Evolutionary conservation across 2,888 invertebrate species (phyloP), one percentile per base, ranked within the genome.

Genomic region (Diploptera punctata): DNA sequence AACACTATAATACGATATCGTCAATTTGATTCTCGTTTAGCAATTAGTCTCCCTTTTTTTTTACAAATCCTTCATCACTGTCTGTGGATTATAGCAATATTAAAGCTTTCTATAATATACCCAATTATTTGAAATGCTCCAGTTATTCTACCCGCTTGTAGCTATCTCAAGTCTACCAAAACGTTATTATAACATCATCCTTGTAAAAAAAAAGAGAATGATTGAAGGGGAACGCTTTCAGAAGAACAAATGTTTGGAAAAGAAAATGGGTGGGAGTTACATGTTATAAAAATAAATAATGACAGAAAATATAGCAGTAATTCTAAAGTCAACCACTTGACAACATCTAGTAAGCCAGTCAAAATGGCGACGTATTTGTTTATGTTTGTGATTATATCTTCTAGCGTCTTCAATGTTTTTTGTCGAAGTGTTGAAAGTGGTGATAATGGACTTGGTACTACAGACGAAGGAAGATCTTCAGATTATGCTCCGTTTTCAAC

Each of bases 71-170:
- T n/a, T n/a, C n/a, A n/a, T n/a, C n/a, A n/a, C n/a, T n/a, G n/a
- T n/a, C n/a, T n/a, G n/a, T n/a, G n/a, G n/a, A n/a, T n/a, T n/a
- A n/a, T n/a, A n/a, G n/a, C n/a, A n/a, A n/a, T n/a, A n/a, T n/a
- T n/a, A n/a, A n/a, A n/a, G n/a, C n/a, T n/a, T n/a, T n/a, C n/a
- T n/a, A n/a, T n/a, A n/a, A n/a, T n/a, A n/a, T n/a, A n/a, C n/a
- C n/a, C n/a, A n/a, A n/a, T n/a, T n/a, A n/a, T 38, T 62, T 24
- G 65, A 26, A 47, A 47, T 65, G 65, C 65, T 65, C 65, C 65
- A 65, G 44, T 65, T 65, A 65, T 29, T 44, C 26, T 47, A 65
- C 18, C 26, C 26, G 16, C 43, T 47, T 54, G 21, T 9, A 21
- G 44, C 26, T 21, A n/a, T n/a, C 24, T 44, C 44, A 47, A 65